phyloP scores from a whole-genome alignment of 1,140 invertebrate species.

The Trichomalopsis sarcophagae region DNA sequence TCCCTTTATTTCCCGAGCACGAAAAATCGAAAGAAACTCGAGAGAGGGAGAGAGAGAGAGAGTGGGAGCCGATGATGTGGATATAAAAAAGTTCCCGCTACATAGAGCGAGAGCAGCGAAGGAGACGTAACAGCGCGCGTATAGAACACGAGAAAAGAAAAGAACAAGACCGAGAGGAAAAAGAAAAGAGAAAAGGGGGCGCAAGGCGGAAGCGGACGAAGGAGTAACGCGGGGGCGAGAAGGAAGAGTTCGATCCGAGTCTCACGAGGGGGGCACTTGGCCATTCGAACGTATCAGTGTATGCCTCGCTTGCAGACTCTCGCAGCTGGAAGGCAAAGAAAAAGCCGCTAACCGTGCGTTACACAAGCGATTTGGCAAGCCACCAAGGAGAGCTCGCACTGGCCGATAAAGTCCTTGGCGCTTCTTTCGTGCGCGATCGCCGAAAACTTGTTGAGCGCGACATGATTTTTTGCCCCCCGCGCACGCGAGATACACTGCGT shows the following conservation, averaged over 20 bases:
- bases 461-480: neutral
- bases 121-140: neutral
- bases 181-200: slow-evolving; percentile 17
- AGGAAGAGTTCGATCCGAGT: slow-evolving; percentile 13
- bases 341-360: slow-evolving; percentile 32
- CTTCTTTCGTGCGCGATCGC: neutral
- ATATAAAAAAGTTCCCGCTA: neutral
- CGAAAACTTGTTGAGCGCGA: neutral
- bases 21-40: slow-evolving; percentile 19
- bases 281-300: slow-evolving; percentile 35
- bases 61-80: neutral
- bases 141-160: neutral
- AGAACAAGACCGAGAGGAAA: neutral
- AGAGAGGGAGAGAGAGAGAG: neutral
- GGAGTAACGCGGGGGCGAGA: slow-evolving; percentile 1
- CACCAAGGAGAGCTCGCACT: slow-evolving; percentile 54
- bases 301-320: neutral
- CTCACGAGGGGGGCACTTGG: slow-evolving; percentile 5
- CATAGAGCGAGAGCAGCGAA: neutral
- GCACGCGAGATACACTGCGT: no score
- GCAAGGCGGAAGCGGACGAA: neutral
- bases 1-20: neutral
- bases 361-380: slow-evolving; percentile 60
- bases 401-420: slow-evolving; percentile 56
- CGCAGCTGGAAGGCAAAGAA: neutral